These are phyloP conservation scores for Brassicogethes aeneus DNA, from an alignment of 2,888 invertebrate species.

Conservation along the genomic window DNA sequence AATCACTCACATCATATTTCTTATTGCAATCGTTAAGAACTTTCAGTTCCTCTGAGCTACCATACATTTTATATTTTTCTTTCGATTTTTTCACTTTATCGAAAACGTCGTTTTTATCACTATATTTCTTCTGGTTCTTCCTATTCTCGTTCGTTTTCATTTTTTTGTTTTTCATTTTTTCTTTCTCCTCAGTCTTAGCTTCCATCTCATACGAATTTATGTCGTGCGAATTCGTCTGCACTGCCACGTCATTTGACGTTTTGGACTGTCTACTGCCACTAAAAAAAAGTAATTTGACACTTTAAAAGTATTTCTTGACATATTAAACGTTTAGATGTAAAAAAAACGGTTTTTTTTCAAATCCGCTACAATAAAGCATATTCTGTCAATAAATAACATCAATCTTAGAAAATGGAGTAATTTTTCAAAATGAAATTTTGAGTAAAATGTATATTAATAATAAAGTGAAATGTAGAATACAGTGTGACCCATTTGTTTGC, in stretches of 20 bases:
- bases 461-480: too few species aligned
- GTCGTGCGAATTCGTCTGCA: slow-evolving; percentile 49
- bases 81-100: slow-evolving; percentile 24
- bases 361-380: too few species aligned
- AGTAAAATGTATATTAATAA: too few species aligned
- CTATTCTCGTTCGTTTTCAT: slow-evolving; percentile 29
- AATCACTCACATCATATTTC: slow-evolving; percentile 16
- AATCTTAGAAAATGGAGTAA: too few species aligned
- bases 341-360: too few species aligned
- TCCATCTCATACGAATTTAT: slow-evolving; percentile 32
- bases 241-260: slow-evolving; percentile 49
- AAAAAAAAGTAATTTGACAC: too few species aligned
- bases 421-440: too few species aligned
- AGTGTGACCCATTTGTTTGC: too few species aligned
- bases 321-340: too few species aligned
- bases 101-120: slow-evolving; percentile 14
- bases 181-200: slow-evolving; percentile 20
- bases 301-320: too few species aligned
- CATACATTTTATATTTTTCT: slow-evolving; percentile 26
- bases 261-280: slow-evolving; percentile 40
- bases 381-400: too few species aligned
- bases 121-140: slow-evolving; percentile 17
- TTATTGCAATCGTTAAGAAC: slow-evolving; percentile 14
- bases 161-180: slow-evolving; percentile 25
- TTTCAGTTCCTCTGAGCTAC: slow-evolving; percentile 25